Base-by-base conservation (phyloP, 2,113 vertebrate genomes). In the Rhea americana region DNA sequence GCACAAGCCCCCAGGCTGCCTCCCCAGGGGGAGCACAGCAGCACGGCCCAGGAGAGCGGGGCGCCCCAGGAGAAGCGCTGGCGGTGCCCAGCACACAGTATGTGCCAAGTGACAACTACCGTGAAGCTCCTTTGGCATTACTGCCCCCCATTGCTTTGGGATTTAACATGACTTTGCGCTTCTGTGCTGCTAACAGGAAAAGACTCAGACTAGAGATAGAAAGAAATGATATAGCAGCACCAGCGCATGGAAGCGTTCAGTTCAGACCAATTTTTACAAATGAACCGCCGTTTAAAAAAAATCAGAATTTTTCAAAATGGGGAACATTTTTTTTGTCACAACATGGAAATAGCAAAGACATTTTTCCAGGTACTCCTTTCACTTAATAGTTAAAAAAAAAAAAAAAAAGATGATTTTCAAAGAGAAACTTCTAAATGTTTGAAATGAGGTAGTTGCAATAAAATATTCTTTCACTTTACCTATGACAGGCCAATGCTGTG, bases 181-280 rank as follows among this genome's bases (percentile, higher is more conserved):
- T 75, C 83, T 90, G 89, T 51, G 39, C 48, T 76, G 79, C 85
- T 82, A n/a, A 70, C 12, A 45, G 87, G 67, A 84, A 76, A 86
- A 65, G 32, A 48, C 67, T 4, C 45, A 89, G 51, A 65, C 37
- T 55, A 72, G 28, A 72, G 53, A 77, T 50, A 66, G 37, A 56
- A 67, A 79, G 74, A 72, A 88, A 47, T 50, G 32, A 77, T 61
- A 63, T 13, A 76, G 67, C 68, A 41, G 47, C 55, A 63, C 7
- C 26, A 71, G 68, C 65, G 82, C 72, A 76, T 61, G 78, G 21
- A 28, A 87, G 77, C 39, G 20, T 58, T 68, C 35, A 39, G 65
- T 56, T 68, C 82, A 80, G 79, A 51, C 6, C 22, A 7, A 58
- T 77, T 77, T 83, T 71, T 65, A 88, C 77, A 71, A 22, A 45